Evolutionary conservation across 2,888 invertebrate species (phyloP), one percentile per base, ranked within the genome.

Genomic region (Caradrina kadenii): DNA sequence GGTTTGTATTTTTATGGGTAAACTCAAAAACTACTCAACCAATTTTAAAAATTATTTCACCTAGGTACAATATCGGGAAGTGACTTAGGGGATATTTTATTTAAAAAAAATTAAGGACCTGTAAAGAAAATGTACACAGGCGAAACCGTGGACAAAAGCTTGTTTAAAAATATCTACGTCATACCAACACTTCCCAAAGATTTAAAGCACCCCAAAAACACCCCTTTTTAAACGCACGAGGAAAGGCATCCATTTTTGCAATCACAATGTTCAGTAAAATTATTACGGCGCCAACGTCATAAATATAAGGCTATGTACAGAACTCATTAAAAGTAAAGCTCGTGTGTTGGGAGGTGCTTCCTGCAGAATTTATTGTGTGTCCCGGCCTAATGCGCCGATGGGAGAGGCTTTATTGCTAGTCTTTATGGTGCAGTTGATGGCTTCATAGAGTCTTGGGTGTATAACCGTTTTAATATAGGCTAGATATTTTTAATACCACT

Each of bases 291-390:
- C 26, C 53, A 26, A 55, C 72, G 52, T 73, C 83, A 79, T 83
- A 82, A 83, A 82, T 83, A 82, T 77, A 81, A 76, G 54, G 69
- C 66, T 65, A 73, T 78, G 65, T 82, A 79, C 73, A 64, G 76
- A 86, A 85, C 85, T 87, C 87, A 85, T 87, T 87, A 87, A 86
- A 86, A 87, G 86, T 85, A 87, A 82, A 85, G 87, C 86, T 77
- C 67, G 59, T 71, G 78, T 76, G 74, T 79, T 69, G 65, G 79
- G 70, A 76, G 79, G 78, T 78, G 76, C 73, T 79, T 79, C 67
- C 58, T 73, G 66, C 80, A 76, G 68, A 86, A 87, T 87, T 87
- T 86, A 87, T 87, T 81, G 83, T 83, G 79, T 79, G 72, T 69
- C 79, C 68, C 73, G 48, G 60, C 74, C 71, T 82, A 79, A 81